Percentiles rank a stretch among this genome's conserved stretches.
Conservation (phyloP, 92 coral and sea anemone species). For the Phenganax marumi region DNA sequence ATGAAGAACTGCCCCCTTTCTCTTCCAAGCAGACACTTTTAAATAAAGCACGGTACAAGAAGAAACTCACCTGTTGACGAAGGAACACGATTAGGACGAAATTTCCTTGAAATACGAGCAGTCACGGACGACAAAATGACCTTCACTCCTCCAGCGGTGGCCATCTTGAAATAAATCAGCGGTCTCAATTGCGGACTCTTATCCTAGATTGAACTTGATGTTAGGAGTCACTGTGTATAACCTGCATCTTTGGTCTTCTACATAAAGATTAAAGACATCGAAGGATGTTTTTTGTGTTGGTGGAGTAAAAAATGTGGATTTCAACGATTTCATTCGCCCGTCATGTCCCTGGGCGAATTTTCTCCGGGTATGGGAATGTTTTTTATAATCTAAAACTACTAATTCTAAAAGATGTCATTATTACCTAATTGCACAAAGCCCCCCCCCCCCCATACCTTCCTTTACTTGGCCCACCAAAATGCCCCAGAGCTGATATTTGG, state of each 20-base stretch:
- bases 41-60: neutral
- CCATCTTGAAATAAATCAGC: conserved; percentile 24
- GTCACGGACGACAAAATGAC: neutral
- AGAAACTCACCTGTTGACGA: neutral
- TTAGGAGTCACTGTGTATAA: neutral
- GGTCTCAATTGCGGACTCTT: neutral
- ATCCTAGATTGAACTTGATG: neutral
- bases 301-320: conserved; percentile 26
- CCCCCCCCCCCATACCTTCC: neutral
- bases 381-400: too few relatives aligned
- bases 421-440: too few relatives aligned
- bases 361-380: conserved; percentile 25
- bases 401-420: too few relatives aligned
- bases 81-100: neutral
- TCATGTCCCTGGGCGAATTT: conserved; percentile 43
- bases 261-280: neutral
- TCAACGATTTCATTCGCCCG: conserved; percentile 13
- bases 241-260: too few relatives aligned
- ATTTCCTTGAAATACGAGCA: neutral
- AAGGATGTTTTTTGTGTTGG: neutral
- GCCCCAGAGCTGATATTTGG: too few relatives aligned
- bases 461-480: too few relatives aligned
- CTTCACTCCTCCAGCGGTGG: conserved; percentile 1
- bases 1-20: neutral
- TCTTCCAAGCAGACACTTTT: neutral